Conservation (phyloP, 23 tunicate species). For the Halocynthia roretzi region DNA sequence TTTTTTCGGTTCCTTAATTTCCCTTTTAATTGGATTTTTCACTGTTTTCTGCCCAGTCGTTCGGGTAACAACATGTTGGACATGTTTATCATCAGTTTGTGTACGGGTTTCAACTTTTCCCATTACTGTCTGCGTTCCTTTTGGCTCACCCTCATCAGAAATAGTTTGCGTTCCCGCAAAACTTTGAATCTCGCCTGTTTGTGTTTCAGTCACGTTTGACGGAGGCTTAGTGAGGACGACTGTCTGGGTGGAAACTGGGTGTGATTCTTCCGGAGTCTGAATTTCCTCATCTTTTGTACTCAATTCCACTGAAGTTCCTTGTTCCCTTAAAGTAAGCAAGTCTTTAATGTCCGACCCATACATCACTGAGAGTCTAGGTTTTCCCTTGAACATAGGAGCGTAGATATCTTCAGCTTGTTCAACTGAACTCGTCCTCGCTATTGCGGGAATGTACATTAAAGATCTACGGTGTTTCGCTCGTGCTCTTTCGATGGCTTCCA, state of each 20-base stretch:
- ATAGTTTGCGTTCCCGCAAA: slow-evolving; percentile 16
- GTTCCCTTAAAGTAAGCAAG: neutral
- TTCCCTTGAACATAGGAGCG: neutral
- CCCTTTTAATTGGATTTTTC: neutral
- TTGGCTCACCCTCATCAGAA: neutral
- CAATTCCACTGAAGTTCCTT: neutral
- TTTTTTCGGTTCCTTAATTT: neutral
- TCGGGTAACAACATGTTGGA: neutral
- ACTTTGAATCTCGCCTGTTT: neutral
- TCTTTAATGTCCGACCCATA: slow-evolving; percentile 7
- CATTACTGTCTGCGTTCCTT: slow-evolving; percentile 10
- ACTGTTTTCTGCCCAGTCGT: neutral
- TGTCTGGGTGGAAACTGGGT: slow-evolving; percentile 15
- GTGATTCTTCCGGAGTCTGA: neutral
- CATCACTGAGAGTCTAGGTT: slow-evolving; percentile 15
- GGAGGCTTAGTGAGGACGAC: neutral
- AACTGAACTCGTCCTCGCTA: neutral
- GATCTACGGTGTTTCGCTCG: slow-evolving; percentile 1
- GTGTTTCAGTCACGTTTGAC: slow-evolving; percentile 7
- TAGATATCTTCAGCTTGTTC: neutral
- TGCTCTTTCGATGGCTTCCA: too few species aligned
- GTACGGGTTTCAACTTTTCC: neutral
- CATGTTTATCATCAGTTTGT: neutral
- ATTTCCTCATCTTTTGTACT: neutral
- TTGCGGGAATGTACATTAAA: neutral